Conservation (phyloP, 2,113 vertebrate species). For the Sapajus apella region DNA sequence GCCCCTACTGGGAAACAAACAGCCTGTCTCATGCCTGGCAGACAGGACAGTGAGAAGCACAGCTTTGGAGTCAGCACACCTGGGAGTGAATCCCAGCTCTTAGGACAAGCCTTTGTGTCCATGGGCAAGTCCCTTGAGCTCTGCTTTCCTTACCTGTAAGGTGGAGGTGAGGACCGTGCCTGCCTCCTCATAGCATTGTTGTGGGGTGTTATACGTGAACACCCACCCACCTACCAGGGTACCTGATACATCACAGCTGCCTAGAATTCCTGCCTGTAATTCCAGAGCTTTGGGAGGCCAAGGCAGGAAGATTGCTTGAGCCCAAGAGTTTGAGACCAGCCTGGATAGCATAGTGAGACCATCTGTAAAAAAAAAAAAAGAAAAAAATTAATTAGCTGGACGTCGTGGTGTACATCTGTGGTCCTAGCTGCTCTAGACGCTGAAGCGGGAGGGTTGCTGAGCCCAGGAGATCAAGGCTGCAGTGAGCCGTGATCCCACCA, state of each 20-base stretch:
- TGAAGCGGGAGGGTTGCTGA: too few relatives aligned
- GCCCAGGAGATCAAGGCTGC: too few relatives aligned
- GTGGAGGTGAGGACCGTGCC: not conserved
- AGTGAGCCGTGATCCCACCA: too few relatives aligned
- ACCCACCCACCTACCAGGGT: not conserved
- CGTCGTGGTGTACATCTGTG: too few relatives aligned
- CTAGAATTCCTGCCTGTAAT: not conserved
- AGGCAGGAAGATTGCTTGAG: too few relatives aligned
- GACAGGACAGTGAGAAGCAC: not conserved
- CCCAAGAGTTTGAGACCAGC: too few relatives aligned
- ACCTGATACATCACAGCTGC: not conserved
- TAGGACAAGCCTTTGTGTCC: too few relatives aligned
- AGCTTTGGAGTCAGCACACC: not conserved
- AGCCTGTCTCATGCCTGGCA: not conserved
- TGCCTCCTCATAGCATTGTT: accelerated
- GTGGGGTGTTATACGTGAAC: not conserved
- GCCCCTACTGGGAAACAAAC: not conserved
- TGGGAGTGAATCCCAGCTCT: not conserved
- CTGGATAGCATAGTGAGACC: too few relatives aligned
- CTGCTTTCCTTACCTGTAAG: not conserved
- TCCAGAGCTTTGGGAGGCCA: too few relatives aligned
- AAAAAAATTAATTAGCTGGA: too few relatives aligned
- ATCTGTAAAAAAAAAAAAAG: too few relatives aligned
- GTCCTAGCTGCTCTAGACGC: too few relatives aligned
- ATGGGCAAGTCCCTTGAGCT: not conserved